Base-by-base conservation (phyloP, 92 coral and sea anemone genomes). In the Parazoanthus swiftii region DNA sequence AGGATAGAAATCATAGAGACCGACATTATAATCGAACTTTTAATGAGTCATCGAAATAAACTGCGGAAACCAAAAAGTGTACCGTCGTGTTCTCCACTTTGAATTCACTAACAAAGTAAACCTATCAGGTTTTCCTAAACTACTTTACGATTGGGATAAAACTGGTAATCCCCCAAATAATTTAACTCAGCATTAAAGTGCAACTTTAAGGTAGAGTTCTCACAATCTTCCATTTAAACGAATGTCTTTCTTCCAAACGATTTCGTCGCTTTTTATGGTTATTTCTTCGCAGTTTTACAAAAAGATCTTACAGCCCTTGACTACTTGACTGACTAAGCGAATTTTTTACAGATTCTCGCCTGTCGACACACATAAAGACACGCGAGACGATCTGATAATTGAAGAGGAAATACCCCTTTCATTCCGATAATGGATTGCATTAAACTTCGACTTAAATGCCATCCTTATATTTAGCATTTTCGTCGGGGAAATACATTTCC, bases 321-420 rank as follows among this genome's bases (percentile, higher is more conserved):
- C 38, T 39, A 59, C 39, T 33, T 33, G 38, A 33, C 16, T 73
- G n/a, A 20, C 9, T 63, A 0, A 15, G 70, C 70, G 21, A 63
- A 63, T 23, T 18, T 73, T 36, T 5, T 5, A 29, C 33, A 29
- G 43, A 33, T 56, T 36, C 16, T 54, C 7, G 16, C 25, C 38
- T 56, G n/a, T 56, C 85, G 58, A 38, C 8, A 23, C 3, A 33
- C 26, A 20, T 21, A 7, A 33, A 8, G 77, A 74, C 44, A 26
- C 54, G 26, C 67, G 58, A 46, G 42, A 26, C 43, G 15, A 46
- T 38, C 15, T 46, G 3, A 5, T 44, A 68, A 42, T 67, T n/a
- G 77, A 71, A 68, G 77, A 82, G 77, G 77, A 66, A 84, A 84
- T 71, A 48, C 79, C 79, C 14, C 86, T 66, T 26, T 84, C 56